Evolutionary conservation across 1,140 invertebrate species (phyloP).

Genomic region (Adelges cooleyi): DNA sequence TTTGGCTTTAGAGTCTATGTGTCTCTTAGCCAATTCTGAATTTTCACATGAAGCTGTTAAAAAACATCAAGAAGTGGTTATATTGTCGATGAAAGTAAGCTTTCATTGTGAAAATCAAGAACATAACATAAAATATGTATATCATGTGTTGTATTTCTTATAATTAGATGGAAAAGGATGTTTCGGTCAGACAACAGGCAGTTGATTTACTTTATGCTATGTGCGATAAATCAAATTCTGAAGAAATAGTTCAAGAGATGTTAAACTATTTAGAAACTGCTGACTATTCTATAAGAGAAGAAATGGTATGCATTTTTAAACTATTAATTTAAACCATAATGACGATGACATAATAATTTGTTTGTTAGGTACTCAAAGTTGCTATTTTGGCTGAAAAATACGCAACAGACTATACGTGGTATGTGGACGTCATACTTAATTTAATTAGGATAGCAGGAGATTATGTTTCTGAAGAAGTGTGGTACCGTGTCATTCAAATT

Average conservation of each 20-base stretch:
- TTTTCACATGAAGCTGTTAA: constrained; percentile 99
- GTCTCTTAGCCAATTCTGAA: constrained; percentile 95
- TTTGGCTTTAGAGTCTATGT: constrained; percentile 98
- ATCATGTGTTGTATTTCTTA: constrained; percentile 24
- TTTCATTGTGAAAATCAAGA: neutral
- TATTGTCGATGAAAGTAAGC: constrained; percentile 85
- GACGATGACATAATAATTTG: neutral
- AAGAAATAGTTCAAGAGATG: constrained; percentile 99
- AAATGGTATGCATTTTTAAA: constrained; percentile 66
- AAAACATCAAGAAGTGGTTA: constrained; percentile 99
- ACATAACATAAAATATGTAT: neutral
- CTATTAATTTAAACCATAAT: neutral
- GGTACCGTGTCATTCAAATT: constrained; percentile 99
- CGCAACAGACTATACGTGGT: constrained; percentile 98
- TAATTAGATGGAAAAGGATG: constrained; percentile 88
- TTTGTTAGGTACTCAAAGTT: constrained; percentile 75
- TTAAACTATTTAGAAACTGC: constrained; percentile 97
- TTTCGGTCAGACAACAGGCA: constrained; percentile 94
- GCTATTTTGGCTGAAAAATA: constrained; percentile 99
- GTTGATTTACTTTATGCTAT: constrained; percentile 99
- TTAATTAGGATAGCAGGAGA: constrained; percentile 98
- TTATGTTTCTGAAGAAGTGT: constrained; percentile 95
- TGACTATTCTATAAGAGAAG: constrained; percentile 98
- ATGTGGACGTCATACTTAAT: constrained; percentile 98
- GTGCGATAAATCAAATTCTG: constrained; percentile 98